Base-by-base conservation (phyloP, 2,888 invertebrate genomes). In the Dascillus cervinus region DNA sequence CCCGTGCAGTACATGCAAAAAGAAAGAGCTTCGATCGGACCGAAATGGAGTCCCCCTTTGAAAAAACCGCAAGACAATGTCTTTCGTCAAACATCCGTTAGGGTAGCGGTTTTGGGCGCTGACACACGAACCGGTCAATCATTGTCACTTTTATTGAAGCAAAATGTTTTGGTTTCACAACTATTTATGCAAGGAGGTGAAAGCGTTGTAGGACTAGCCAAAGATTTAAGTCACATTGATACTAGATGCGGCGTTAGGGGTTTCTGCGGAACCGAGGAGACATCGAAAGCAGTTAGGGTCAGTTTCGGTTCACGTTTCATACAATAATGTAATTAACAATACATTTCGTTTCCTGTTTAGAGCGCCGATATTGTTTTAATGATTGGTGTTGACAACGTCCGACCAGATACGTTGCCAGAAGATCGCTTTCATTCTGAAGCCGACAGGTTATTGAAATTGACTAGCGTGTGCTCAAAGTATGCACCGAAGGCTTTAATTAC, bases 401-500 rank as follows among this genome's bases (percentile, higher is more conserved):
- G 37, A 15, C 26, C 31, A 13, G 42, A 37, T 38, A 34, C 50
- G 3, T 33, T 51, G 1, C 20, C 55, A 8, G 50, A 44, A 11
- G 55, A 55, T 15, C 41, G 49, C 13, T 38, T 64, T 9, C 41
- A 49, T 33, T 32, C 31, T 8, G 61, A 64, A 44, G 57, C 56
- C 14, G 44, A 47, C 20, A 47, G 60, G 35, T 34, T 62, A 1
- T 43, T 51, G 6, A 45, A 54, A 19, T 40, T 58, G 8, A 65
- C 72, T 0, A 67, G 70, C 26, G 63, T 62, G 3, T 73, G 74
- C 29, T 64, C 70, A 5, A 58, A 55, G 25, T 69, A 69, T 44
- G 71, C 73, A 12, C 73, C 75, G 0, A 70, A 67, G 46, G 70
- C 75, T 1, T 65, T 74, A 21, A 43, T 73, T 13, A 58, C 73